These are phyloP conservation scores for Sclerurus mexicanus DNA, from an alignment of 2,113 vertebrate species.

Conservation along the genomic window DNA sequence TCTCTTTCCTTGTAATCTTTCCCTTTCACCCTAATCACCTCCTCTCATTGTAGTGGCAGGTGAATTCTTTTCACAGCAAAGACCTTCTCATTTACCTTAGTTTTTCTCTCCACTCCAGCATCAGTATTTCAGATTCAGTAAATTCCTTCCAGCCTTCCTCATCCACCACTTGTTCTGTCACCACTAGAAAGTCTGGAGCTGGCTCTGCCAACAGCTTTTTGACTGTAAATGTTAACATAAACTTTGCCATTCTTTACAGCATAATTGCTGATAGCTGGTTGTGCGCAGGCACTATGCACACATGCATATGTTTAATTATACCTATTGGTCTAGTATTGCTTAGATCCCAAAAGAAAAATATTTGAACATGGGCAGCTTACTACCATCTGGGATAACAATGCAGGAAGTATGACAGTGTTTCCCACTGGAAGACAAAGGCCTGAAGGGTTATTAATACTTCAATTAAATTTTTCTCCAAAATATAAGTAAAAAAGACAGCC, in stretches of 20 bases:
- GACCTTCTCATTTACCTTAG: not conserved
- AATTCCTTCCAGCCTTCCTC: not conserved
- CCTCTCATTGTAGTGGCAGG: not conserved
- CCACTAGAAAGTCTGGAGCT: not conserved
- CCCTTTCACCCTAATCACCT: not conserved
- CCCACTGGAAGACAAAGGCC: slow-evolving; percentile 23
- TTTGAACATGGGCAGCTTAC: not conserved
- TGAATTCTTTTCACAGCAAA: not conserved
- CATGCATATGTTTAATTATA: not conserved
- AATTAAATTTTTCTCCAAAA: slow-evolving; percentile 24
- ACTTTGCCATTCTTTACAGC: not conserved
- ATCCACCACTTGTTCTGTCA: not conserved
- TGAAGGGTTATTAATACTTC: slow-evolving; percentile 25
- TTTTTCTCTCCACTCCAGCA: not conserved
- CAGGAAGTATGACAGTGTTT: not conserved
- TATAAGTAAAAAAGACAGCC: slow-evolving; percentile 27
- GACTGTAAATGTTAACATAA: not conserved
- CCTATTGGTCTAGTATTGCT: slow-evolving; percentile 13
- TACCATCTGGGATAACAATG: slow-evolving; percentile 34
- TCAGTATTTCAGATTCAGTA: not conserved
- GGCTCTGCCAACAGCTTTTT: not conserved
- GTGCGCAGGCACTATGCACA: not conserved
- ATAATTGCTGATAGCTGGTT: not conserved
- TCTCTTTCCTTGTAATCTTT: not conserved
- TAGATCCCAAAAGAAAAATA: slow-evolving; percentile 11